Evolutionary conservation across 2,113 vertebrate species (phyloP), one percentile per base, ranked within the genome.

Genomic region (Rhinoptilus africanus): DNA sequence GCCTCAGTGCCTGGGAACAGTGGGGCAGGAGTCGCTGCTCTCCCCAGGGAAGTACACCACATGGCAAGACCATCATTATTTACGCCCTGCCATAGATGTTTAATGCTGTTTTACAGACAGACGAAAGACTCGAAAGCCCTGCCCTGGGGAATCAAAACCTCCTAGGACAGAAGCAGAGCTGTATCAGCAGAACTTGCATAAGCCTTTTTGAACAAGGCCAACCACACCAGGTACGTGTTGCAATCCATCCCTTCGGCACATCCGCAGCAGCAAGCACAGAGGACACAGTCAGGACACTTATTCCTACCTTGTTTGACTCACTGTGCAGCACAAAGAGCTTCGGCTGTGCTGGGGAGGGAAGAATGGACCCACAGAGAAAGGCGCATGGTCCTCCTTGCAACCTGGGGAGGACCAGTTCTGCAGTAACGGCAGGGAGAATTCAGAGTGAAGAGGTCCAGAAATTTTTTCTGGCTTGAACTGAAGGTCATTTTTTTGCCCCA

Each of bases 201-300:
- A 41, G 51, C 14, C 56, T 47, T 80, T 51, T 3, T 30, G n/a
- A 48, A 57, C 21, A 13, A 59, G 32, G 24, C 63, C 51, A 43
- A 48, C 27, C 19, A 35, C 5, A 10, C 20, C 4, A 6, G 0
- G 4, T 2, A 14, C 72, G 21, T 14, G 14, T 1, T 32, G 48
- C 41, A 48, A 11, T 9, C 45, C 39, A 7, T 8, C 41, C 39
- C 30, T 23, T 10, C 0, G 2, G 60, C 32, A 28, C 15, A 13
- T 8, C 5, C 12, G 37, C 62, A 41, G 45, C 71, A 45, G 56
- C n/a, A 14, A 47, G 67, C 37, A 5, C 14, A 16, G 16, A 21
- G 14, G 27, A 39, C 17, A 4, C 2, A 4, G n/a, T 6, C 30
- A 16, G 13, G 41, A 83, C 5, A 2, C 59, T 66, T 21, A 8